Base-by-base conservation (phyloP, 2,797 vertebrate species). In the Threskiornis aethiopicus region DNA sequence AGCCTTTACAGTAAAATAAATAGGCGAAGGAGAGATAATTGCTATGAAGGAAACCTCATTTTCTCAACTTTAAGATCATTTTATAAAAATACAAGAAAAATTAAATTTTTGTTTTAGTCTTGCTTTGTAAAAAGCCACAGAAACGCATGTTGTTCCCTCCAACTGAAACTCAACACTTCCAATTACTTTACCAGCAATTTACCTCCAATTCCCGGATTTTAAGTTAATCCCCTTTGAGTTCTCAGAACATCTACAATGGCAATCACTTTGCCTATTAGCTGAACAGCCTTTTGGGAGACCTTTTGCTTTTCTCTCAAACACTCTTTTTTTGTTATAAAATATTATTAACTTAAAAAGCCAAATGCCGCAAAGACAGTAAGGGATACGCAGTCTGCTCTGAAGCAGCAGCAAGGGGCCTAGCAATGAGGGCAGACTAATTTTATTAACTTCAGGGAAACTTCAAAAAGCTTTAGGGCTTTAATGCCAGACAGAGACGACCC, bases 371-470 rank as follows among this genome's bases (percentile, higher is more conserved):
- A 96, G 97, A 97, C 90, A 96, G 97, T 77, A 71, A 96, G 92
- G 91, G 96, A 96, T 96, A 90, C 0, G 3, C 69, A 89, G 95
- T 90, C 93, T 93, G 96, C 90, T 96, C 96, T 55, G 85, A 95
- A 96, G 87, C 95, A 93, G 96, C 96, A 97, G 95, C 96, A 96
- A 97, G 95, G 95, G 96, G 97, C 97, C 93, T 95, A 93, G 93
- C 95, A 71, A 83, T 35, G 87, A 98, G 96, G 97, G 95, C 97
- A 98, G 97, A 97, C 97, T 98, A 98, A 98, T 98, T 98, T 97
- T 97, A 98, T 98, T 98, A 98, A 98, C 97, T 97, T 97, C 96
- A 97, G 96, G 97, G 95, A 88, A 98, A 98, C 98, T 97, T 98
- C 98, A 98, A 98, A 98, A 98, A 98, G 98, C 97, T 97, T 95